Evolutionary conservation across 2,113 vertebrate species (phyloP).

Genomic region (Bagarius yarrelli): DNA sequence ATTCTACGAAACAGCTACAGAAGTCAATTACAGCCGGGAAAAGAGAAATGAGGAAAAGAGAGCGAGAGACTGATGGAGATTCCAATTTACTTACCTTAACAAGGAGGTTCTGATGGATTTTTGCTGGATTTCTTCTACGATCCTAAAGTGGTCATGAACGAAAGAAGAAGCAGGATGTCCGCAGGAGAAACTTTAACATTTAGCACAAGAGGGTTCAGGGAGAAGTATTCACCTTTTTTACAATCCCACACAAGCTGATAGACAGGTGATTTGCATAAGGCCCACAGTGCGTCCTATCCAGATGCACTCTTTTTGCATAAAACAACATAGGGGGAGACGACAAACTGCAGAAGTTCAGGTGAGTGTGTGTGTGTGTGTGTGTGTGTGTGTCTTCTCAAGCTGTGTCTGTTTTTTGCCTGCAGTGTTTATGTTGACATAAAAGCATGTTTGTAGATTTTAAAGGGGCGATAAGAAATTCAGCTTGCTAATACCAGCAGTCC

Average conservation of each 20-base stretch:
- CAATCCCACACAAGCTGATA: conserved; percentile 56
- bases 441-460: conserved; percentile 6
- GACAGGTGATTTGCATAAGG: conserved; percentile 81
- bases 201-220: conserved; percentile 64
- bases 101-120: background rate
- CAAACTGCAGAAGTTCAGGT: conserved; percentile 53
- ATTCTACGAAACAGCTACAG: conserved; percentile 21
- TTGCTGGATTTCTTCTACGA: background rate
- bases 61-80: background rate
- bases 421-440: conserved; percentile 28
- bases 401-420: conserved; percentile 22
- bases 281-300: conserved; percentile 75
- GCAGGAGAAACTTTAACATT: conserved; percentile 61
- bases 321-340: conserved; percentile 71
- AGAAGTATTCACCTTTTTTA: conserved; percentile 64
- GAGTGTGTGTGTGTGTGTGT: conserved; percentile 1
- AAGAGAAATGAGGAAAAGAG: background rate
- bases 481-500: background rate
- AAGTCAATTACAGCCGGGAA: background rate
- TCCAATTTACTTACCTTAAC: conserved; percentile 30
- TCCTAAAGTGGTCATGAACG: background rate
- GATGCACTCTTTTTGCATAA: conserved; percentile 85
- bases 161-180: background rate
- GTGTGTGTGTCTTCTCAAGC: conserved; percentile 21
- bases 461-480: background rate